phyloP scores from a whole-genome alignment of 53 echinoderm and acorn worm species.

The Mesocentrotus franciscanus region DNA sequence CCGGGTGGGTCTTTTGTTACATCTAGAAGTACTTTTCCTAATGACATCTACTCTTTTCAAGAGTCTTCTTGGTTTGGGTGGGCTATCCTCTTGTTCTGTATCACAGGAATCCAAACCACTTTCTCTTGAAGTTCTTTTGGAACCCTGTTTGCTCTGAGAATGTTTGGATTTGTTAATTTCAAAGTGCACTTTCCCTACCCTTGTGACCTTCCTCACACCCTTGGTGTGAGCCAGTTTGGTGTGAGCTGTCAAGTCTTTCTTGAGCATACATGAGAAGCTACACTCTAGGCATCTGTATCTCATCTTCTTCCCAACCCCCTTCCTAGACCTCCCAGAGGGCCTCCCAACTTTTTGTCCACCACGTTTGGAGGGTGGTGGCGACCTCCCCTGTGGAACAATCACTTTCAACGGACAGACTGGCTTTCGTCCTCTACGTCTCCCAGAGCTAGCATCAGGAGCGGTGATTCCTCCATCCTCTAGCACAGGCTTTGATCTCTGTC shows the following conservation, averaged over 20 bases:
- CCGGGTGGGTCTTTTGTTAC: too few species aligned
- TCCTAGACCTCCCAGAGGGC: slow-evolving; percentile 5
- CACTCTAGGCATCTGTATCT: slow-evolving; percentile 74
- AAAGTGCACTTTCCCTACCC: slow-evolving; percentile 9
- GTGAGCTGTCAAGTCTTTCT: slow-evolving; percentile 73
- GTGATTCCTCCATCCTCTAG: background rate
- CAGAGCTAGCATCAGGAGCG: background rate
- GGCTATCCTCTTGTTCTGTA: background rate
- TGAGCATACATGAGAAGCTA: slow-evolving; percentile 74
- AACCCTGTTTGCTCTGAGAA: background rate
- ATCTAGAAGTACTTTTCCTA: background rate
- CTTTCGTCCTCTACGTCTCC: slow-evolving; percentile 50
- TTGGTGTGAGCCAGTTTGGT: slow-evolving; percentile 24
- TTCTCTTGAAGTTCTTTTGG: background rate
- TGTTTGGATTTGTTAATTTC: background rate
- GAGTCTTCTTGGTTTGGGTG: background rate
- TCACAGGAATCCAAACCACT: background rate
- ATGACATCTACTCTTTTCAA: too few species aligned
- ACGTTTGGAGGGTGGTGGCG: background rate
- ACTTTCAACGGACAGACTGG: slow-evolving; percentile 30
- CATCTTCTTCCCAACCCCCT: slow-evolving; percentile 38
- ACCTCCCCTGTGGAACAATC: background rate
- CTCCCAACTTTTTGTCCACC: background rate
- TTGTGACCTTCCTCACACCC: background rate
- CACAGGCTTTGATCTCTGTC: background rate